Percentiles rank a stretch among this genome's conserved stretches.
phyloP scores from a whole-genome alignment of 2,888 invertebrate species.

The Machimus atricapillus region DNA sequence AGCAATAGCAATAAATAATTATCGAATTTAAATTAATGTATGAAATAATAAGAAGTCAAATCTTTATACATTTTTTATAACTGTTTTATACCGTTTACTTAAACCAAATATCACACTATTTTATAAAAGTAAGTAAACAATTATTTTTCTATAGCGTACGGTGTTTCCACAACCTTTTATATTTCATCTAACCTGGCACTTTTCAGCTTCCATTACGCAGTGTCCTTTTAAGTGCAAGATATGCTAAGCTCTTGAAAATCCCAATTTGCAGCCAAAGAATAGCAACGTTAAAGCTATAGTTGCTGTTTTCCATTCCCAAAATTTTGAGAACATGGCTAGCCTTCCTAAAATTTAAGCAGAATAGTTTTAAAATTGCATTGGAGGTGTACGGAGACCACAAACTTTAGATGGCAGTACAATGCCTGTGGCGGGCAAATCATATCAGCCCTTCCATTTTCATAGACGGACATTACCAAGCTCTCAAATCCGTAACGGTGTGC shows the following conservation, averaged over 20 bases:
- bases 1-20: too few species aligned
- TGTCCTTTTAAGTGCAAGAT: constrained; percentile 70
- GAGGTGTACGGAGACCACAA: constrained; percentile 33
- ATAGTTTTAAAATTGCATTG: background rate
- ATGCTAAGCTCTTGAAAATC: constrained; percentile 70
- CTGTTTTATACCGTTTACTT: background rate
- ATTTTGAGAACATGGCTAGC: constrained; percentile 74
- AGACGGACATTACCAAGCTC: constrained; percentile 77
- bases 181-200: background rate
- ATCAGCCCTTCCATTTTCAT: constrained; percentile 75
- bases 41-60: background rate
- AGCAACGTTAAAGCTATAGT: constrained; percentile 76
- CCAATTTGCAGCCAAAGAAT: constrained; percentile 71
- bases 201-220: constrained; percentile 52
- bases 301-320: constrained; percentile 71
- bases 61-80: background rate
- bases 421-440: constrained; percentile 73
- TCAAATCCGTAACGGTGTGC: constrained; percentile 84
- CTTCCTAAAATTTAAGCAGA: constrained; percentile 61
- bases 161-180: background rate
- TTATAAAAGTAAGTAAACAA: background rate
- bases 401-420: constrained; percentile 77
- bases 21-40: too few species aligned
- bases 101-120: constrained; percentile 40
- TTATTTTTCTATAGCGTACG: background rate